Base-by-base conservation (phyloP, 2,888 invertebrate genomes). In the Protophormia terraenovae region DNA sequence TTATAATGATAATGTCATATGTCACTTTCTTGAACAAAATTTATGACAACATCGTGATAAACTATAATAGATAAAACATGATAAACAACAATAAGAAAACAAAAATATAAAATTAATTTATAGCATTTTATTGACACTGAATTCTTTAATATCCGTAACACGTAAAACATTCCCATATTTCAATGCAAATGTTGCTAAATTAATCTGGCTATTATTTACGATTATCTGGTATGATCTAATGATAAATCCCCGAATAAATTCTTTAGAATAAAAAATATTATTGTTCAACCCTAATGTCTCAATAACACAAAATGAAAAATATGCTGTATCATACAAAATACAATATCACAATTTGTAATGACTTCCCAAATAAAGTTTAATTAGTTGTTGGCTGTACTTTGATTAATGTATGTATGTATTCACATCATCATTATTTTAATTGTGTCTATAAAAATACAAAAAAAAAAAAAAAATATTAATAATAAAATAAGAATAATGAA, bases 371-470 rank as follows among this genome's bases (percentile, higher is more conserved):
- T 24, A 47, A 47, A 62, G 24, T 24, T 16, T 22, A 38, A 38
- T 64, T 35, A 64, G 64, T 50, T 53, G 50, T 35, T 50, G 8
- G 1, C 19, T 75, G 24, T 50, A 27, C 16, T 60, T 32, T 50
- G 50, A 24, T 50, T 3, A 32, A 32, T 32, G 32, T 32, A n/a
- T n/a, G 7, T 7, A 16, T 50, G 45, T 64, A 27, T 7, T 38
- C 24, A 50, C 38, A 53, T 75, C 50, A 62, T 35, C 50, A 38
- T 64, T 50, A 75, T 64, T 75, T 50, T 47, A 58, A 32, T 60
- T 60, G 32, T 47, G 27, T 72, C 14, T 58, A 19, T 45, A 45
- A 60, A 22, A 22, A 38, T 19, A 45, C 8, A 47, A 38, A 16
- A 66, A 47, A 27, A 22, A 6, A 24, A 38, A 22, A 14, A 14